A percentile compares a stretch with the other conserved stretches of the same genome.
Conservation (phyloP, 2,888 invertebrate genomes). For the Choreutis nemorana region DNA sequence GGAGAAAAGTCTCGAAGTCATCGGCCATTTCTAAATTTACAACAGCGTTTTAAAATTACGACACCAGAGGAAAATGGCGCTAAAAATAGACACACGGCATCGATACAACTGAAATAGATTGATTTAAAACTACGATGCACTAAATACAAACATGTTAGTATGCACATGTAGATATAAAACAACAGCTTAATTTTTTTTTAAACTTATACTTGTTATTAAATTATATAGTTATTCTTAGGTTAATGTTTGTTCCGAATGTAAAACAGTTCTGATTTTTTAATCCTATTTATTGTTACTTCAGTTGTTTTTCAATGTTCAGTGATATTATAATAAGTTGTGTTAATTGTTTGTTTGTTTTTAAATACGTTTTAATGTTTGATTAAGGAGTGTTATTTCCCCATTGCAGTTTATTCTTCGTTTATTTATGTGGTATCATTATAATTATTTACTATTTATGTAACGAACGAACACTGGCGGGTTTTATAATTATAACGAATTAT, state of each 20-base stretch:
- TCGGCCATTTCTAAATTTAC: slow-evolving; percentile 20
- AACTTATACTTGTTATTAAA: too few relatives aligned
- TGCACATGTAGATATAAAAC: too few relatives aligned
- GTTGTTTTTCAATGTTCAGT: slow-evolving; percentile 2
- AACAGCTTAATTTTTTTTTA: too few relatives aligned
- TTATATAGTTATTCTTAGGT: slow-evolving; percentile 5
- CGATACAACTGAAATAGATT: slow-evolving; percentile 23
- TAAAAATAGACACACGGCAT: slow-evolving; percentile 24
- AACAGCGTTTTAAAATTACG: slow-evolving; percentile 17
- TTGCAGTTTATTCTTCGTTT: slow-evolving; percentile 20
- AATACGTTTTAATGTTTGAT: slow-evolving; percentile 10
- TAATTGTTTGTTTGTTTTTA: slow-evolving; percentile 5
- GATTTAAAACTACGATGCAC: too few relatives aligned
- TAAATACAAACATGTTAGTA: too few relatives aligned
- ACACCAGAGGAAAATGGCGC: slow-evolving; percentile 19
- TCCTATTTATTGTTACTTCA: slow-evolving; percentile 3
- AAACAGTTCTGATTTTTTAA: slow-evolving; percentile 1
- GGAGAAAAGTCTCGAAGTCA: too few relatives aligned
- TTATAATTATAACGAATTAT: slow-evolving; percentile 14
- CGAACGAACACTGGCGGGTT: slow-evolving; percentile 25
- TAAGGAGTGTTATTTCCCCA: slow-evolving; percentile 30
- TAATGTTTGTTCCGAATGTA: slow-evolving; percentile 4
- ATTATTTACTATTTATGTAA: slow-evolving; percentile 27
- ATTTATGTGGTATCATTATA: slow-evolving; percentile 32
- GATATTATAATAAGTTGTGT: slow-evolving; percentile 6